Evolutionary conservation across 2,888 invertebrate species (phyloP).

Genomic region (Chymomyza amoena): DNA sequence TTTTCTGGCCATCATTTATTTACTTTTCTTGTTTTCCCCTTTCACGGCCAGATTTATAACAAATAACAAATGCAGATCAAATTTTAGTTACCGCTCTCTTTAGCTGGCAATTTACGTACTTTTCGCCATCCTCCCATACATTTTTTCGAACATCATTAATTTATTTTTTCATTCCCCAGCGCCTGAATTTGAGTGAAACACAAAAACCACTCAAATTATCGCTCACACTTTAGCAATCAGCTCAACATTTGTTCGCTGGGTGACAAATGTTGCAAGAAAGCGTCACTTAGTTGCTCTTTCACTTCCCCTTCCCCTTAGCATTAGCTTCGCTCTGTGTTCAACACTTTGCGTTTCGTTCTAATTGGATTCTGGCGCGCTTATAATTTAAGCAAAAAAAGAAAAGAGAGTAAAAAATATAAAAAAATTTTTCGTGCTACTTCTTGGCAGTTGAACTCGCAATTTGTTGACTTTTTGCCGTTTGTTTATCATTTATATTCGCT

Average conservation of each 20-base stretch:
- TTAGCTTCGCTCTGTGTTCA: constrained; percentile 19
- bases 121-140: too few relatives aligned
- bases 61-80: too few relatives aligned
- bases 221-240: neutral
- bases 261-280: constrained; percentile 19
- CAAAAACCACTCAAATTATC: too few relatives aligned
- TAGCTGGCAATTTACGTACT: too few relatives aligned
- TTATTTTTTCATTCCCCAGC: too few relatives aligned
- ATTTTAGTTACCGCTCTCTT: too few relatives aligned
- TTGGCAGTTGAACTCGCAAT: constrained; percentile 58
- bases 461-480: constrained; percentile 64
- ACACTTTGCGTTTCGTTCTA: constrained; percentile 52
- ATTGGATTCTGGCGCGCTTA: constrained; percentile 58
- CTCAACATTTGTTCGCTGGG: constrained; percentile 31
- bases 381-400: neutral
- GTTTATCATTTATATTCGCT: constrained; percentile 56
- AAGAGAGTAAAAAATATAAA: neutral
- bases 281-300: constrained; percentile 12
- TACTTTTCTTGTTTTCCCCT: too few relatives aligned
- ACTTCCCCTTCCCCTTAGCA: too few relatives aligned
- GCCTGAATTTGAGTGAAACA: too few relatives aligned
- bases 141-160: too few relatives aligned
- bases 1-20: too few relatives aligned
- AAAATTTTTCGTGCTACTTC: neutral
- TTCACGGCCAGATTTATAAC: too few relatives aligned